Evolutionary conservation across 2,113 vertebrate genomes (phyloP).

Genomic region (Lycocorax pyrrhopterus): DNA sequence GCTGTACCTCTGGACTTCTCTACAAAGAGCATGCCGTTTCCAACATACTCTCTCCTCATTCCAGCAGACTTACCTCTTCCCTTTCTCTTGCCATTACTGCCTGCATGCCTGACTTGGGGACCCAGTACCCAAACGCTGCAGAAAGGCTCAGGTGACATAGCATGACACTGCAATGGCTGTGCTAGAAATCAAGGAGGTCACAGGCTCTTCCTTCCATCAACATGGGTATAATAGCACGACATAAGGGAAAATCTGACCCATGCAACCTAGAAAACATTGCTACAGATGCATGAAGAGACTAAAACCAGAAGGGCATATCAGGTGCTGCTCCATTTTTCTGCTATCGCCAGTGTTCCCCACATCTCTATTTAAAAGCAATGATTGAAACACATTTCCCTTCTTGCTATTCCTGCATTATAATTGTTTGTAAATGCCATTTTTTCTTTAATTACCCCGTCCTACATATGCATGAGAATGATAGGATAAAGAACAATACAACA

Average conservation of each 20-base stretch:
- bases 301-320: neutral
- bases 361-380: neutral
- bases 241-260: neutral
- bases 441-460: constrained; percentile 64
- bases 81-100: neutral
- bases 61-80: neutral
- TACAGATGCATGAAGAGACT: neutral
- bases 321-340: neutral
- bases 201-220: neutral
- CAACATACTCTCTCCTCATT: neutral
- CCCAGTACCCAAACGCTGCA: accelerated
- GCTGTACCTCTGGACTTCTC: neutral
- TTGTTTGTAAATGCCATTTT: constrained; percentile 46
- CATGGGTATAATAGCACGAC: accelerated
- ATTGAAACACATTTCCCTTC: constrained; percentile 11
- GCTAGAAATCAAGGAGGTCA: neutral
- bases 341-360: neutral
- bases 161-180: neutral
- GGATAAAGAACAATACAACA: constrained; percentile 35
- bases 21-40: neutral
- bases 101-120: neutral
- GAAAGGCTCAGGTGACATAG: neutral
- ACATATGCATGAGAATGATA: constrained; percentile 36
- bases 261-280: neutral
- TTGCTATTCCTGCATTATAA: constrained; percentile 17